Evolutionary conservation across 2,113 vertebrate genomes (phyloP).

Genomic region (Stigmatopora nigra): DNA sequence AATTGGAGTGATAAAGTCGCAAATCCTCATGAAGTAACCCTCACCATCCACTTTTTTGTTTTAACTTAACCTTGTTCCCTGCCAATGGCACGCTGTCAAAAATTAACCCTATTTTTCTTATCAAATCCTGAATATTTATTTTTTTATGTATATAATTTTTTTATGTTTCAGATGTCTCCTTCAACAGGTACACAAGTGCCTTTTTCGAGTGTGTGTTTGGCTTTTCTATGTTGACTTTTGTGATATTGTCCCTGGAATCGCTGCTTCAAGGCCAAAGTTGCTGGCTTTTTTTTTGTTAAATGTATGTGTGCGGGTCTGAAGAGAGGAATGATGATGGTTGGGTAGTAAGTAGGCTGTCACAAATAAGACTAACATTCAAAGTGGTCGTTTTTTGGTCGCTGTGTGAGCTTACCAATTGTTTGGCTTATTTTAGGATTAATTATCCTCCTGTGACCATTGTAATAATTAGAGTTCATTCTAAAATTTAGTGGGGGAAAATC

Average conservation of each 20-base stretch:
- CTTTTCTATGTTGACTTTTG: conserved; percentile 36
- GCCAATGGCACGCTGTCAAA: conserved; percentile 17
- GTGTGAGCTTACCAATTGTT: not conserved
- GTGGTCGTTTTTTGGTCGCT: not conserved
- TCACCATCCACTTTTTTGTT: conserved; percentile 33
- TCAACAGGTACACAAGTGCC: conserved; percentile 54
- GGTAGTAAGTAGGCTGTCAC: not conserved
- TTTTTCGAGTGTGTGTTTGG: conserved; percentile 36
- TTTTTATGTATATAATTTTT: conserved; percentile 24
- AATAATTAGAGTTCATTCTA: not conserved
- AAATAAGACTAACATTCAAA: conserved; percentile 24
- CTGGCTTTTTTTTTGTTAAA: not conserved
- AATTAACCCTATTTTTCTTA: conserved; percentile 40
- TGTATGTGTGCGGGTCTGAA: not conserved
- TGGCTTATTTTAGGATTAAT: not conserved
- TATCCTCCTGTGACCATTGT: conserved; percentile 2
- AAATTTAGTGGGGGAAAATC: no score
- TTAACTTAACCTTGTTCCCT: conserved; percentile 51
- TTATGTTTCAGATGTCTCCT: conserved; percentile 53
- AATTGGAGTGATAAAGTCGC: conserved; percentile 14
- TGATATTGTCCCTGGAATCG: conserved; percentile 20
- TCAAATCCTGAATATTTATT: conserved; percentile 36
- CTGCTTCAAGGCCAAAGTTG: conserved; percentile 24
- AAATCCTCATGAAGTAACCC: conserved; percentile 51
- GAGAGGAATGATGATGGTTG: not conserved